Evolutionary conservation across 92 coral and sea anemone species (phyloP), one percentile per base, ranked within the genome.

Genomic region (Siderastrea siderea): DNA sequence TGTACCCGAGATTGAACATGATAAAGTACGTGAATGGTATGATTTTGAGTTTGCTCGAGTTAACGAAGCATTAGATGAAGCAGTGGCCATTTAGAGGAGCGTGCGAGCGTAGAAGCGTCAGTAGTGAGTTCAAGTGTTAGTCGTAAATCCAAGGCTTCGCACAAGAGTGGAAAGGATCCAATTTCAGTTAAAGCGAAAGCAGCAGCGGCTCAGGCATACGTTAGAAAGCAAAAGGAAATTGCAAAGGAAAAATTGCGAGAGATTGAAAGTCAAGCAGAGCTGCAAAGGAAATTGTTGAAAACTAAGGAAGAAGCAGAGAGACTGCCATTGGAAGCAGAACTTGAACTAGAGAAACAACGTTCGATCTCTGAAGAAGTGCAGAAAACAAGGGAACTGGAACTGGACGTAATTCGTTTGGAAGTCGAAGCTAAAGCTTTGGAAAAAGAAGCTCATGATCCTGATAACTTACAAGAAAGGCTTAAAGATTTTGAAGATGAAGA

Each of bases 221-320:
- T 26, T 26, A 26, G 38, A 26, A 26, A 26, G 38, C 38, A 26
- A 26, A 26, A 26, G 38, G 38, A 26, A 26, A 26, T 26, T 26
- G 38, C 38, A 26, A 26, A 26, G 38, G 38, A 26, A 26, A 26
- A 26, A 26, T 26, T 26, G 38, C 38, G 38, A 26, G 38, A 26
- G 38, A 26, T 26, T 26, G 38, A 26, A 26, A 26, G 38, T 26
- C 38, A 26, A 26, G 38, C 38, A 26, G 38, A 26, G 38, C 38
- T 26, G 38, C 38, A 26, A 26, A 75, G 61, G 80, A 59, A 75
- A 75, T 15, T 75, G n/a, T 59, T 75, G 0, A 75, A 19, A 12
- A 4, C 68, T 19, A 63, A 63, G 68, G 80, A 47, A 50, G 80
- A 53, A 12, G 60, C 80, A 50, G 80, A 75, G 80, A 75, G 61